A percentile compares a stretch with the other conserved stretches of the same genome.
These are phyloP conservation scores for Orgyia antiqua DNA, from an alignment of 2,888 invertebrate genomes.

Conservation along the genomic window DNA sequence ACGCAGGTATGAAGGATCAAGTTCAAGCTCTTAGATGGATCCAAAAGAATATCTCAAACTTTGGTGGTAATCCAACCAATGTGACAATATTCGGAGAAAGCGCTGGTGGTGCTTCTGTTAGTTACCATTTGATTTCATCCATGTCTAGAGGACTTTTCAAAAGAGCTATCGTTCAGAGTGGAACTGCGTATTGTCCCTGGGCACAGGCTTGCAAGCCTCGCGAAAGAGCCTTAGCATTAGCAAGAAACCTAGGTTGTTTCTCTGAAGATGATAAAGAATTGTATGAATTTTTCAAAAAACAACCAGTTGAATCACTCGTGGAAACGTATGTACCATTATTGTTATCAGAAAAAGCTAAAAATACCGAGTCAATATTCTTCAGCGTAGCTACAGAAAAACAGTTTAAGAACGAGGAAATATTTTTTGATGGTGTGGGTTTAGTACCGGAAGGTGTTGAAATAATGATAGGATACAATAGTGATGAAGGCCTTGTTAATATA, in stretches of 20 bases:
- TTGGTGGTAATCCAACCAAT: conserved; percentile 29
- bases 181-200: conserved; percentile 77
- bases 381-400: conserved; percentile 27
- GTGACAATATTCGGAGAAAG: conserved; percentile 40
- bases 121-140: conserved; percentile 45
- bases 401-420: conserved; percentile 26
- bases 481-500: conserved; percentile 75
- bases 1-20: conserved; percentile 36
- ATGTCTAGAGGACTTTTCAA: conserved; percentile 48
- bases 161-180: conserved; percentile 80
- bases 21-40: conserved; percentile 30
- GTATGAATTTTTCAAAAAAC: conserved; percentile 25
- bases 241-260: conserved; percentile 24
- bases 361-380: conserved; percentile 12
- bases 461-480: conserved; percentile 81
- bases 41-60: conserved; percentile 26
- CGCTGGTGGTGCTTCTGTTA: conserved; percentile 35
- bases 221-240: conserved; percentile 43
- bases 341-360: conserved; percentile 9
- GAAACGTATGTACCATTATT: conserved; percentile 7
- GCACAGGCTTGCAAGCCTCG: conserved; percentile 57
- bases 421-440: conserved; percentile 45
- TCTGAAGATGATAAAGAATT: conserved; percentile 26
- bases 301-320: conserved; percentile 19
- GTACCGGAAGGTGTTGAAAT: conserved; percentile 74